Conservation (phyloP, 1,140 invertebrate species). For the Drosophila nigrodunni region DNA sequence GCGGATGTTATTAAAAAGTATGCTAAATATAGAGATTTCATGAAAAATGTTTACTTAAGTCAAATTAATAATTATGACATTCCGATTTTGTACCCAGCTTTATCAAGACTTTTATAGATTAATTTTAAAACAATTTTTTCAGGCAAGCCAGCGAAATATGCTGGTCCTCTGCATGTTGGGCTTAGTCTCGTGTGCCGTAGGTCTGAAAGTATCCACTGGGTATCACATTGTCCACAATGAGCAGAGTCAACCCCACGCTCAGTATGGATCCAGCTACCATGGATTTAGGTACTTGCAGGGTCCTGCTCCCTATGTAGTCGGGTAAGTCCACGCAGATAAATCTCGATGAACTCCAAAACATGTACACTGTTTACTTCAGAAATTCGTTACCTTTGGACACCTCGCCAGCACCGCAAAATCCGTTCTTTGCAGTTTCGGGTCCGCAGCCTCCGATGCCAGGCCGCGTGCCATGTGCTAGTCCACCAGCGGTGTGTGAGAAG, state of each 20-base stretch:
- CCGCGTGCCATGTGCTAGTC: constrained; percentile 77
- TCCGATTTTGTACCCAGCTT: no score
- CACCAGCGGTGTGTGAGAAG: constrained; percentile 85
- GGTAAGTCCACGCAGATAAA: constrained; percentile 13
- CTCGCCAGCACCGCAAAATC: constrained; percentile 64
- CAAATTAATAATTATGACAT: no score
- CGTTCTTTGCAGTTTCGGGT: constrained; percentile 48
- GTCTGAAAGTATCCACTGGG: constrained; percentile 69
- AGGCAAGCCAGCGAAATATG: constrained; percentile 47
- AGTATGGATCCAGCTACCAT: constrained; percentile 29
- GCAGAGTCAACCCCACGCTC: constrained; percentile 32
- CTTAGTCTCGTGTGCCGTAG: constrained; percentile 22
- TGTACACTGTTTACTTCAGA: constrained; percentile 25
- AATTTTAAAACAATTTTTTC: constrained; percentile 1
- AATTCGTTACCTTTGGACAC: constrained; percentile 56
- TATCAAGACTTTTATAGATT: no score
- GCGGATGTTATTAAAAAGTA: no score
- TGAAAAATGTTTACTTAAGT: no score
- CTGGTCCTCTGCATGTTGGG: constrained; percentile 52
- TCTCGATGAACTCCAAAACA: no score
- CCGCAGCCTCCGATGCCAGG: constrained; percentile 48
- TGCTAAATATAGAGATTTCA: no score
- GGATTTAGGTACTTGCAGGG: constrained; percentile 57
- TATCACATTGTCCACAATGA: constrained; percentile 78
- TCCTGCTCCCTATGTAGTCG: constrained; percentile 40